Conservation (phyloP, 2,797 vertebrate species). For the Myoxocephalus aenaeus region DNA sequence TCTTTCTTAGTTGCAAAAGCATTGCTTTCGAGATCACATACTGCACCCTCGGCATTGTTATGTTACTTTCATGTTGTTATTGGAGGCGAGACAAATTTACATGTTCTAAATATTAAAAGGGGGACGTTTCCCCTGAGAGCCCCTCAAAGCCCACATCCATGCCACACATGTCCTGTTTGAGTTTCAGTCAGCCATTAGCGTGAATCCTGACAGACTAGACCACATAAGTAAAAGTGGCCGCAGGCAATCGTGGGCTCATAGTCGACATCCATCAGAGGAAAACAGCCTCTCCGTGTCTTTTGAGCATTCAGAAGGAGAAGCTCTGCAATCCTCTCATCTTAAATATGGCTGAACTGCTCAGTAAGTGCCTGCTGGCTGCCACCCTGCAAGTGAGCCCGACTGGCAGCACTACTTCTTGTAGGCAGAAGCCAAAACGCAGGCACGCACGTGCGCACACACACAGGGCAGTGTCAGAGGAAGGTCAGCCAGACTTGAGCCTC, state of each 20-base stretch:
- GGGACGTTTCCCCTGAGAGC: too few species aligned
- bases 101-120: too few species aligned
- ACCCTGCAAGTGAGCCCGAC: slow-evolving; percentile 6
- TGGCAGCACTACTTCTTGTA: neutral
- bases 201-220: too few species aligned
- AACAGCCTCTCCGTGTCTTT: neutral
- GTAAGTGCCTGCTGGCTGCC: slow-evolving; percentile 8
- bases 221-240: neutral
- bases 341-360: neutral
- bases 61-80: too few species aligned
- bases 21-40: too few species aligned
- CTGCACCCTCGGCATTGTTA: too few species aligned
- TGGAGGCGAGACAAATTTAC: too few species aligned
- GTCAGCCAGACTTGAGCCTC: slow-evolving; percentile 14
- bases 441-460: too few species aligned
- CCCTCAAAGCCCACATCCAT: too few species aligned
- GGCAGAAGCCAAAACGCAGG: slow-evolving; percentile 37
- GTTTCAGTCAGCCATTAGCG: too few species aligned
- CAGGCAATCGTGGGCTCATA: neutral
- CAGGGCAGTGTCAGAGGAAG: slow-evolving; percentile 22
- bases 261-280: neutral
- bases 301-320: neutral
- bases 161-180: too few species aligned
- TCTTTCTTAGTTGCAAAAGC: too few species aligned
- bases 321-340: slow-evolving; percentile 6